Conservation (phyloP, 2,797 vertebrate species). For the Myiotriccus ornatus region DNA sequence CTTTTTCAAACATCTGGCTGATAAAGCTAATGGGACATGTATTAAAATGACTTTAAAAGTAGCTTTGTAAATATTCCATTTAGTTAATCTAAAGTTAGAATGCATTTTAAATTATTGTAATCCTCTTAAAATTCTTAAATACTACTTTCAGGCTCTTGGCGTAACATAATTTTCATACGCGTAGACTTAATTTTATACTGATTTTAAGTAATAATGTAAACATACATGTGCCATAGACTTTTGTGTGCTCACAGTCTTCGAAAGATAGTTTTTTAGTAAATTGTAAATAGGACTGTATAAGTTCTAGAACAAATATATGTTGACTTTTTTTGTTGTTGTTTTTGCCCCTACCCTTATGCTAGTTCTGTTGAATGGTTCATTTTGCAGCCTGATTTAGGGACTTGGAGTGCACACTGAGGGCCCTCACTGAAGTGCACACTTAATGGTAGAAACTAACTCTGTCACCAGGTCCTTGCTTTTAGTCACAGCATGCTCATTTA, state of each 20-base stretch:
- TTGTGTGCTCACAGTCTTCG: conserved; percentile 60
- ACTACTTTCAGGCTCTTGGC: conserved; percentile 57
- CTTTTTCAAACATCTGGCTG: not conserved
- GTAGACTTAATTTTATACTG: conserved; percentile 66
- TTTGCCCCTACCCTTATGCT: not conserved
- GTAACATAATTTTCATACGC: conserved; percentile 30
- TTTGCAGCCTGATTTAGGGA: conserved; percentile 45
- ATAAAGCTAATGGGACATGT: conserved; percentile 1
- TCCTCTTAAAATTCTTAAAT: conserved; percentile 48
- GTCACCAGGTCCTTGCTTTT: conserved; percentile 30
- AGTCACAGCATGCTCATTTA: conserved; percentile 67
- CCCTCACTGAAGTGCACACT: conserved; percentile 15
- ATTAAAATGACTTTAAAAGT: conserved; percentile 26
- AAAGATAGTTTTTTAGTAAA: conserved; percentile 70
- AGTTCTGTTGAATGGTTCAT: conserved; percentile 35
- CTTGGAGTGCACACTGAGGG: conserved; percentile 58
- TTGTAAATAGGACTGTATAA: conserved; percentile 76
- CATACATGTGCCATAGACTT: conserved; percentile 74
- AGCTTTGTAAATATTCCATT: conserved; percentile 67
- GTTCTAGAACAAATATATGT: conserved; percentile 45
- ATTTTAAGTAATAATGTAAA: conserved; percentile 65
- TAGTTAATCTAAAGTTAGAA: conserved; percentile 49
- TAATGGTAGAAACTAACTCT: conserved; percentile 37
- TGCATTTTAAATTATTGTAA: conserved; percentile 62
- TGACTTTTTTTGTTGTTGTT: conserved; percentile 1